These are phyloP conservation scores for Drosophila kepulauana DNA, from an alignment of 1,140 invertebrate species.

Conservation along the genomic window DNA sequence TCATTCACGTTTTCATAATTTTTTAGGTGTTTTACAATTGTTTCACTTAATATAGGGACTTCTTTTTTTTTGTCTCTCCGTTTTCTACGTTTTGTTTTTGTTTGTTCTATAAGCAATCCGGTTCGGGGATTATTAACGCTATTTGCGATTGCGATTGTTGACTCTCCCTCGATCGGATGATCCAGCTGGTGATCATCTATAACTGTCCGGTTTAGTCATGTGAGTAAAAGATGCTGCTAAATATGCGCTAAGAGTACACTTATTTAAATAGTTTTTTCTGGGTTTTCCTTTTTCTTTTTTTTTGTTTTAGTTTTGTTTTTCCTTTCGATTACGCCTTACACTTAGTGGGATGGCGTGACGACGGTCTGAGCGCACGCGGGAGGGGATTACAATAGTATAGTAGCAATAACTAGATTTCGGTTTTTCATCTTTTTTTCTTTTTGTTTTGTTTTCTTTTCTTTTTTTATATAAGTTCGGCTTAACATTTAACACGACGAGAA, in stretches of 20 bases:
- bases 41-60: slow-evolving; percentile 74
- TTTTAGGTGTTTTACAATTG: slow-evolving; percentile 70
- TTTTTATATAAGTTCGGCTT: slow-evolving; percentile 58
- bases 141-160: slow-evolving; percentile 33
- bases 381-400: slow-evolving; percentile 67
- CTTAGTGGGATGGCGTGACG: slow-evolving; percentile 44
- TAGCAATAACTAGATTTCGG: slow-evolving; percentile 75
- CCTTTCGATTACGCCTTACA: slow-evolving; percentile 53
- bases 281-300: slow-evolving; percentile 20
- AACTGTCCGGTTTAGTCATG: slow-evolving; percentile 66
- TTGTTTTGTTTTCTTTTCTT: slow-evolving; percentile 50
- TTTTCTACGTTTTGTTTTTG: slow-evolving; percentile 47
- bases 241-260: slow-evolving; percentile 80
- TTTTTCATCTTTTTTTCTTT: slow-evolving; percentile 15
- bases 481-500: slow-evolving; percentile 79
- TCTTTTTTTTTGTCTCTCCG: slow-evolving; percentile 49
- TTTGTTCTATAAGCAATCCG: slow-evolving; percentile 78
- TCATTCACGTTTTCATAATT: slow-evolving; percentile 61
- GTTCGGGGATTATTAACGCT: slow-evolving; percentile 52
- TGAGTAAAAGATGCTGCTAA: slow-evolving; percentile 81
- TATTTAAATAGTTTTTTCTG: slow-evolving; percentile 65
- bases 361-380: slow-evolving; percentile 43
- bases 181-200: slow-evolving; percentile 28
- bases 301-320: slow-evolving; percentile 23
- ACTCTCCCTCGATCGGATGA: slow-evolving; percentile 21